Percentiles rank a stretch among this genome's conserved stretches.
Evolutionary conservation across 2,888 invertebrate genomes (phyloP).

Genomic region (Keiferia lycopersicella): DNA sequence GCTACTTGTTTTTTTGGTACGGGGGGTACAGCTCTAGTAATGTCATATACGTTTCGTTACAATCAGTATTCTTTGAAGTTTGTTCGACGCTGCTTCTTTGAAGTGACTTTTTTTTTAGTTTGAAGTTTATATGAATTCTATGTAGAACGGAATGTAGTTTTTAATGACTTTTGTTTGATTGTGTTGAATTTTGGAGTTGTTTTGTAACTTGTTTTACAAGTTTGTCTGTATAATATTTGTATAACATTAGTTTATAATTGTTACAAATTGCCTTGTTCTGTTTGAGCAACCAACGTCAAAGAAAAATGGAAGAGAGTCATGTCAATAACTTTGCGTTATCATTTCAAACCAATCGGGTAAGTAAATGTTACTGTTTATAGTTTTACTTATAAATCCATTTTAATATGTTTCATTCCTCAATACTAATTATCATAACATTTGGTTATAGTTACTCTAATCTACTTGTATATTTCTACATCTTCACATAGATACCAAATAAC

Average conservation of each 20-base stretch:
- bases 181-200: constrained; percentile 4
- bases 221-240: not conserved
- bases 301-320: constrained; percentile 59
- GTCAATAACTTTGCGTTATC: constrained; percentile 62
- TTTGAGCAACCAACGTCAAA: not conserved
- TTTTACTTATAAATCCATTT: not conserved
- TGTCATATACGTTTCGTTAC: not conserved
- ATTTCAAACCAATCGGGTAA: constrained; percentile 65
- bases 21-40: not conserved
- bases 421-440: no score
- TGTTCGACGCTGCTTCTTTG: not conserved
- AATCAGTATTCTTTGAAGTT: not conserved
- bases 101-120: not conserved
- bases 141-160: constrained; percentile 8
- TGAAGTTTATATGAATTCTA: not conserved
- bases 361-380: constrained; percentile 36
- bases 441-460: no score
- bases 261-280: not conserved
- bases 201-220: no score
- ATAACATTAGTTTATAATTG: not conserved
- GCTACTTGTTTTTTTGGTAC: no score
- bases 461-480: no score
- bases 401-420: not conserved
- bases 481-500: no score
- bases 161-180: not conserved